A percentile compares a stretch with the other conserved stretches of the same genome.
Evolutionary conservation across 1,140 invertebrate genomes (phyloP).

Genomic region (Tetranychus cinnabarinus): DNA sequence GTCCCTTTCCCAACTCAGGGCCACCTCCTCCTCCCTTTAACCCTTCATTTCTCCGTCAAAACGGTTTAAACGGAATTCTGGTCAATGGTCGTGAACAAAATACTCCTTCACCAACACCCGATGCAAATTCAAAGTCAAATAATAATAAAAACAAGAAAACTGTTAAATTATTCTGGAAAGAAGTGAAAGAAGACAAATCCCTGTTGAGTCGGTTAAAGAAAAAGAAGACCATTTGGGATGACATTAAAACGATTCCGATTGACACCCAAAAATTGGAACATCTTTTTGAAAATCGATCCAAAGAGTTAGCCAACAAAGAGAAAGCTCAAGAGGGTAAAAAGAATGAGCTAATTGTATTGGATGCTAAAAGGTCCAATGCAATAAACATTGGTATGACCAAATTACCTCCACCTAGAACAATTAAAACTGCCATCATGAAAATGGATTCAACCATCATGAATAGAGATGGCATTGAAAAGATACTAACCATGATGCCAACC

Average conservation of each 20-base stretch:
- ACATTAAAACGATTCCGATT: slow-evolving; percentile 51
- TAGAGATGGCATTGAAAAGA: slow-evolving; percentile 71
- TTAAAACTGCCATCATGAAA: slow-evolving; percentile 93
- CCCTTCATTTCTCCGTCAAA: background rate
- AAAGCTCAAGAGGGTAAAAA: slow-evolving; percentile 61
- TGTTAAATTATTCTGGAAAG: slow-evolving; percentile 98
- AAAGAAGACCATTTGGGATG: slow-evolving; percentile 79
- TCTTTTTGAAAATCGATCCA: slow-evolving; percentile 85
- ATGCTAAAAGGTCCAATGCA: slow-evolving; percentile 90
- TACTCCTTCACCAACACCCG: slow-evolving; percentile 4
- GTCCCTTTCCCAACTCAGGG: background rate
- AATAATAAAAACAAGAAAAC: slow-evolving; percentile 80
- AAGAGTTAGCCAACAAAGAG: slow-evolving; percentile 33
- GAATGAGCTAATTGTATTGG: slow-evolving; percentile 82
- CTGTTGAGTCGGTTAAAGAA: slow-evolving; percentile 34
- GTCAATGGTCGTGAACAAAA: background rate
- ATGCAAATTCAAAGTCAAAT: background rate
- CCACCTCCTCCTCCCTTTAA: slow-evolving; percentile 17
- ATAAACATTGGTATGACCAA: slow-evolving; percentile 99
- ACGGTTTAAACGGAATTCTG: background rate
- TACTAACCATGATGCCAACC: slow-evolving; percentile 80
- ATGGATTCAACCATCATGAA: slow-evolving; percentile 98
- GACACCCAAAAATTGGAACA: slow-evolving; percentile 86
- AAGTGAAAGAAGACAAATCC: slow-evolving; percentile 50
- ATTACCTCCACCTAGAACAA: slow-evolving; percentile 72